Evolutionary conservation across 2,113 vertebrate species (phyloP), one percentile per base, ranked within the genome.

Genomic region (Coptodon rendalli): DNA sequence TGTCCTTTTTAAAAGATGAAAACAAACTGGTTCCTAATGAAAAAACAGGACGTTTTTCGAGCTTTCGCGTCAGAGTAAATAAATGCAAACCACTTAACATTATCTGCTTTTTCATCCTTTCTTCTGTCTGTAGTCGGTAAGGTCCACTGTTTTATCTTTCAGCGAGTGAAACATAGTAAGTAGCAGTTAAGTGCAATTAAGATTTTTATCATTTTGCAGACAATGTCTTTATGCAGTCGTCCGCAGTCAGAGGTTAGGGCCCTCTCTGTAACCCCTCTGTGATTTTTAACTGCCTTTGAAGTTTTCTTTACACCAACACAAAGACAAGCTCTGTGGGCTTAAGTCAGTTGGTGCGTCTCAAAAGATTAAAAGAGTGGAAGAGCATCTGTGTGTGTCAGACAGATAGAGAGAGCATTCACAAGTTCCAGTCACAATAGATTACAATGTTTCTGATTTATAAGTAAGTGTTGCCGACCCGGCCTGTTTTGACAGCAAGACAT

Each of bases 221-320:
- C 89, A 73, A 31, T 48, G 86, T 83, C 76, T 95, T 82, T 89
- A 87, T 85, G 82, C 82, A 43, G 16, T 38, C 13, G 66, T 84
- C 82, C 29, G 36, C 4, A 85, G 90, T 87, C 87, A 84, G 86
- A 94, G 94, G 93, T 94, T 66, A 86, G 22, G 57, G 86, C 73
- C 85, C 81, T 86, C 89, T 81, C 81, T 5, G 9, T 84, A 89
- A 86, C 89, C 91, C 43, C 91, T 79, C 94, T 94, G 86, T 95
- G 95, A 94, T 94, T 93, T 92, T 94, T 89, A 92, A 92, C 89
- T 80, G 85, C 82, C 92, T 96, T 95, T 95, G 94, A 95, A 95
- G 94, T 94, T 91, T 88, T 31, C 82, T 61, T 81, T 86, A 88
- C 93, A 86, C 87, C 85, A 68, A 81, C 85, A 95, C 94, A 96